Evolutionary conservation across 2,888 invertebrate species (phyloP).

Genomic region (Hartigia nigra): DNA sequence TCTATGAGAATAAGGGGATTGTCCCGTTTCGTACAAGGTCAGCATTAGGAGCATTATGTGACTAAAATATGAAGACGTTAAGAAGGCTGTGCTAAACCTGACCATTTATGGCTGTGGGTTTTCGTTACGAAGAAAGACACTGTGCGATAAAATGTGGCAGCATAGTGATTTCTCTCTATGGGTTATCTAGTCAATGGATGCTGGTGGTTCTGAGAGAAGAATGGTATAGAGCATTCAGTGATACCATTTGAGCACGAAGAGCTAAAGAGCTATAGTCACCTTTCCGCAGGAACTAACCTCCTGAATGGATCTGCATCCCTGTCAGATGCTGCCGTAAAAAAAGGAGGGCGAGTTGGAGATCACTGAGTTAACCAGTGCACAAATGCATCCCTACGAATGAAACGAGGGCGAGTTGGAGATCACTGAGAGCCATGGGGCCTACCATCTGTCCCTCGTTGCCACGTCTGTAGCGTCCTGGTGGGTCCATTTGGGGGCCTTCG

Average conservation of each 20-base stretch:
- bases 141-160: not conserved
- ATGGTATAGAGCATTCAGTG: conserved; percentile 1
- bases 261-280: not conserved
- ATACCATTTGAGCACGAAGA: not conserved
- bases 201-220: conserved; percentile 4
- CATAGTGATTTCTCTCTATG: not conserved
- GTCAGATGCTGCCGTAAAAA: not conserved
- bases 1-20: not conserved
- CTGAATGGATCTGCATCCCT: not conserved
- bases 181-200: not conserved
- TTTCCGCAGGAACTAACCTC: not conserved
- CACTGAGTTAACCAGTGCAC: conserved; percentile 13
- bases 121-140: not conserved
- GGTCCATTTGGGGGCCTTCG: conserved; percentile 29
- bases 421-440: conserved; percentile 12
- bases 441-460: conserved; percentile 56
- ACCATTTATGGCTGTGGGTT: not conserved
- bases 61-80: not conserved
- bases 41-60: not conserved
- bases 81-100: not conserved
- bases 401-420: conserved; percentile 25
- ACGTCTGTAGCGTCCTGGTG: conserved; percentile 47
- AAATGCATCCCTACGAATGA: conserved; percentile 22
- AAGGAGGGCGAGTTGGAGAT: conserved; percentile 19
- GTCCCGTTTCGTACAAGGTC: not conserved